These are phyloP conservation scores for human DNA, from an alignment of 2,113 vertebrate species.

Conservation along the genomic window GRCh38 chr1:6180001-6180500, in stretches of 20 bases:
- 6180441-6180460: not conserved
- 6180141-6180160: conserved; percentile 78
- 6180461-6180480: not conserved
- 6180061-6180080: conserved; percentile 77
- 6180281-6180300: conserved; percentile 89
- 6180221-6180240: conserved; percentile 87
- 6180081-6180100: conserved; percentile 75
- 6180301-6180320: conserved; percentile 77
- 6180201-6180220: not conserved
- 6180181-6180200: conserved; percentile 45
- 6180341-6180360: conserved; percentile 98
- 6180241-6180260: conserved; percentile 94
- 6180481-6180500: conserved; percentile 44
- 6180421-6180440: conserved; percentile 78
- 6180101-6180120: conserved; percentile 75
- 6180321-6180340: conserved; percentile 84
- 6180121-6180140: conserved; percentile 79
- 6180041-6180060: conserved; percentile 76
- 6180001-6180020: conserved; percentile 78
- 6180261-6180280: conserved; percentile 92
- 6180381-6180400: conserved; percentile 94
- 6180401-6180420: conserved; percentile 82
- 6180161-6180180: not conserved
- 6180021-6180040: conserved; percentile 79
- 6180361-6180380: conserved; percentile 96